Evolutionary conservation across 2,888 invertebrate genomes (phyloP), one percentile per base, ranked within the genome.

Genomic region (Osedax frankpressi): DNA sequence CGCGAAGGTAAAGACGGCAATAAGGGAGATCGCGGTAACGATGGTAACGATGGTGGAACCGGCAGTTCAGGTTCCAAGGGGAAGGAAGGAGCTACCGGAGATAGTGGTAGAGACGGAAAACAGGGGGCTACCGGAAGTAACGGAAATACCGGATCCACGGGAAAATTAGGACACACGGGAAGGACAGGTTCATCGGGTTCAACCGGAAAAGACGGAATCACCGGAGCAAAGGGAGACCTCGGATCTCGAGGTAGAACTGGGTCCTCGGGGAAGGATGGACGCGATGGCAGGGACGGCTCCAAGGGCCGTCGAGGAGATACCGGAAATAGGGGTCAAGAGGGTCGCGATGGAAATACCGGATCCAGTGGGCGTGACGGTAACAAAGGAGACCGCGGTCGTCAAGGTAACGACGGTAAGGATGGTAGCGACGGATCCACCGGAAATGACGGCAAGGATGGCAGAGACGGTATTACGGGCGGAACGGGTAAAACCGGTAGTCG

Each of bases 21-120:
- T n/a, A 73, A 75, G 27, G 78, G 78, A 70, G 44, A 72, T 25
- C 70, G 70, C 44, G 77, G 77, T 63, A 25, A 27, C 26, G n/a
- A 6, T 28, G 75, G 76, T 27, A n/a, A 24, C 25, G 25, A 30
- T 26, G 75, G 75, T 44, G 6, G 67, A 2, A 6, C 28, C 1
- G 75, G 75, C 24, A 19, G 3, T 2, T 28, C 26, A 19, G 75
- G 75, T 25, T 59, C n/a, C 19, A 63, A 59, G 0, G 75, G 75
- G 30, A 1, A 24, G 3, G 27, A 30, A 3, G 75, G 75, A 25
- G 28, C 24, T 19, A n/a, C 29, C 11, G 75, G 75, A 44, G n/a
- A 69, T 14, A 26, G 70, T 26, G 75, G 75, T 1, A 28, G 65
- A 6, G 29, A 30, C 27, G 74, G 75, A 28, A 60, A 69, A 25